Percentiles rank a stretch among this genome's conserved stretches.
These are phyloP conservation scores for Pemphredon lugubris DNA, from an alignment of 2,888 invertebrate species.

Conservation along the genomic window DNA sequence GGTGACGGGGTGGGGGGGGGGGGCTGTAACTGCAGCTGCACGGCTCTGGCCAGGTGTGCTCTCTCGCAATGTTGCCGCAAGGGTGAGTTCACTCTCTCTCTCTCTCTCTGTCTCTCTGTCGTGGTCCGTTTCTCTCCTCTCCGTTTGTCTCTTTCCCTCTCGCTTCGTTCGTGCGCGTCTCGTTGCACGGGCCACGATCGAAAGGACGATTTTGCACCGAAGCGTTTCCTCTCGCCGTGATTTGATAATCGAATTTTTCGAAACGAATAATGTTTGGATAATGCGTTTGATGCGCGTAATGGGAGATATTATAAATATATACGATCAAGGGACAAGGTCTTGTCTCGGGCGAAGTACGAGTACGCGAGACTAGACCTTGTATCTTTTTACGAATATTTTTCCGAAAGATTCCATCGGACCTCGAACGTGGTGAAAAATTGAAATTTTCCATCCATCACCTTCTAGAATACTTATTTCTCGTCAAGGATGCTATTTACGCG, in stretches of 20 bases:
- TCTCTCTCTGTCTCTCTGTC: constrained; percentile 24
- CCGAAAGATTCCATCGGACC: no score
- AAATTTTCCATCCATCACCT: no score
- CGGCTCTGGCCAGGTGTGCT: constrained; percentile 77
- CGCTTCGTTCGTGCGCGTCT: constrained; percentile 35
- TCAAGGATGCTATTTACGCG: no score
- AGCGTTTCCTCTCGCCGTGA: constrained; percentile 8
- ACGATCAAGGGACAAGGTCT: no score
- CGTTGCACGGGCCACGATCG: constrained; percentile 32
- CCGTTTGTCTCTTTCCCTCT: constrained; percentile 26
- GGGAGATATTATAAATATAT: no score
- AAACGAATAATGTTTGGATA: neutral
- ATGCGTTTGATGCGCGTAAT: neutral
- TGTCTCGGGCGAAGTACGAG: no score
- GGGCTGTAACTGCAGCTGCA: constrained; percentile 77
- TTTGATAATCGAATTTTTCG: neutral
- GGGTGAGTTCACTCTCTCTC: constrained; percentile 65
- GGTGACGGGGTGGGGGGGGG: constrained; percentile 70
- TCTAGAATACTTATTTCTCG: no score
- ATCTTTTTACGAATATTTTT: no score
- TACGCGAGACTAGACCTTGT: no score
- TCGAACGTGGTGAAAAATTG: no score
- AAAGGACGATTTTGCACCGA: constrained; percentile 38
- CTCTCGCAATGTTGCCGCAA: constrained; percentile 74
- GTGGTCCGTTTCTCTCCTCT: constrained; percentile 20